Evolutionary conservation across 2,797 vertebrate genomes (phyloP), one percentile per base, ranked within the genome.

Genomic region (Microhierax caerulescens): DNA sequence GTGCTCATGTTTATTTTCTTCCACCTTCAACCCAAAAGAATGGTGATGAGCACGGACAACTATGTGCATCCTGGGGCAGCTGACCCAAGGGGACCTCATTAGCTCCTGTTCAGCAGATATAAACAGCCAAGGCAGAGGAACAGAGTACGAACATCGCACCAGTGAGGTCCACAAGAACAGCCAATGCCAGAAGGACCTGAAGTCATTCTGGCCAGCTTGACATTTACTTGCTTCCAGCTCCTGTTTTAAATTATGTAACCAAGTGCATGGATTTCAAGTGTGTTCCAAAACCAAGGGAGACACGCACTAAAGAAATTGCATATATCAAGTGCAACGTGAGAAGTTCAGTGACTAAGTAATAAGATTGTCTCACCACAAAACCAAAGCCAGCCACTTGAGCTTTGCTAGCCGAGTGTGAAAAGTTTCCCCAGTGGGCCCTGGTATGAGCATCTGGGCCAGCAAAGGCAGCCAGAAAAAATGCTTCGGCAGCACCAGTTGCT

Each of bases 231-330:
- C 61, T 87, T 64, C 64, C 67, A 77, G 73, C 16, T 88, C 43
- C 43, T 86, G 24, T 75, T 96, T 86, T 69, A 91, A 65, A 48
- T 77, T 7, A 30, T 61, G 20, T 80, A 81, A 72, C 74, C 19
- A 36, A 80, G 84, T 82, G 56, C 5, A 22, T 21, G 41, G 23
- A 60, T 67, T 72, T 90, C 53, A 91, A 84, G 24, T 25, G 10
- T 32, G 13, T 70, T 67, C 60, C 54, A 70, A 91, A 95, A n/a
- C 25, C n/a, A 64, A 84, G 41, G 28, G 16, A 39, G 41, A 59
- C 3, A 3, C 77, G 28, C 32, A 63, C 20, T 69, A 51, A 65
- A 61, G 77, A 27, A 22, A 50, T 2, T 67, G 8, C 53, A 50
- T n/a, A 4, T 51, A 93, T 17, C 57, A 75, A 48, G 22, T n/a